Evolutionary conservation across 2,113 vertebrate genomes (phyloP).

Genomic region (Thomomys bottae): DNA sequence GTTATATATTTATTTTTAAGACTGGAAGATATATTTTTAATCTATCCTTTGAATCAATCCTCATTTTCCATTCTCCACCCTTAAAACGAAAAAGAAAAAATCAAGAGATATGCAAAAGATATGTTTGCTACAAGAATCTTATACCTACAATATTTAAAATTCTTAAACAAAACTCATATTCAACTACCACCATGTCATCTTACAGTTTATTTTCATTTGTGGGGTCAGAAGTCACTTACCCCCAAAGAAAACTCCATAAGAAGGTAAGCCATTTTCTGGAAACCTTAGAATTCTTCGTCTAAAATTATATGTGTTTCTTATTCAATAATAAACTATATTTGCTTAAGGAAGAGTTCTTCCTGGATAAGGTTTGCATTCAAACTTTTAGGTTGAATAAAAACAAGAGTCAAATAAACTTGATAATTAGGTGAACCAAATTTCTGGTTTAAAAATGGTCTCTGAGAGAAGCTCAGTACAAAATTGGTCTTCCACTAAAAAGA

Average conservation of each 20-base stretch:
- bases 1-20: slow-evolving; percentile 70
- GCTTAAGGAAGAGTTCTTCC: slow-evolving; percentile 59
- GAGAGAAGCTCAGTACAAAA: neutral
- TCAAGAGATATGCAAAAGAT: neutral
- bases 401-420: slow-evolving; percentile 62
- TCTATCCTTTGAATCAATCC: neutral
- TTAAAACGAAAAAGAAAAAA: neutral
- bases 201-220: slow-evolving; percentile 63
- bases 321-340: slow-evolving; percentile 59
- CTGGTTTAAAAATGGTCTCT: slow-evolving; percentile 50
- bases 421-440: slow-evolving; percentile 59
- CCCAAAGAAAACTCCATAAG: slow-evolving; percentile 49
- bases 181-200: slow-evolving; percentile 16
- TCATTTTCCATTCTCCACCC: neutral
- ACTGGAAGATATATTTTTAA: slow-evolving; percentile 36
- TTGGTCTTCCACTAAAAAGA: neutral
- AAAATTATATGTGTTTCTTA: slow-evolving; percentile 59
- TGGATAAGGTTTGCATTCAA: slow-evolving; percentile 62
- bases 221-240: slow-evolving; percentile 47
- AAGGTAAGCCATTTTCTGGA: slow-evolving; percentile 62
- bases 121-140: neutral
- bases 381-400: slow-evolving; percentile 62
- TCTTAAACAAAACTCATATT: slow-evolving; percentile 59
- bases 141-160: slow-evolving; percentile 48
- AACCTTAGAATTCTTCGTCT: slow-evolving; percentile 63